Conservation (phyloP, 2,888 invertebrate species). For the Belgica antarctica region DNA sequence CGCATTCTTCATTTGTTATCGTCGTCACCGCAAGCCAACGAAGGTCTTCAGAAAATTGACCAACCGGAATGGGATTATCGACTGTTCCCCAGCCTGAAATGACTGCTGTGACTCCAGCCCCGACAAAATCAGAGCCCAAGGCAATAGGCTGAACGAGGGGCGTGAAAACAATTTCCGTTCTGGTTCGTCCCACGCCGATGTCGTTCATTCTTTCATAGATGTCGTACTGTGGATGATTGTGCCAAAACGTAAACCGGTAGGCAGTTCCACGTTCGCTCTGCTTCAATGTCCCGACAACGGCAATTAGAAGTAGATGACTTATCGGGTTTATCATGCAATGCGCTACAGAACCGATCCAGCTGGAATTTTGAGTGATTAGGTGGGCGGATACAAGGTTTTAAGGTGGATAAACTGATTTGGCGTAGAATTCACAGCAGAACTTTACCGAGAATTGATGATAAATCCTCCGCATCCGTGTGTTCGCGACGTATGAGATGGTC, state of each 20-base stretch:
- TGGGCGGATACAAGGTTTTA: too few relatives aligned
- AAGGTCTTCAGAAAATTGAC: slow-evolving; percentile 3
- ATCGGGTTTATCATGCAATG: not conserved
- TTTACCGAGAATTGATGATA: too few relatives aligned
- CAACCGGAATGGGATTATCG: not conserved
- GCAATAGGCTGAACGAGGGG: slow-evolving; percentile 26
- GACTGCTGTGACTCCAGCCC: slow-evolving; percentile 28
- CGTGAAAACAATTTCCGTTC: slow-evolving; percentile 16
- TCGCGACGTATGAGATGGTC: too few relatives aligned
- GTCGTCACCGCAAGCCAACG: slow-evolving; percentile 15
- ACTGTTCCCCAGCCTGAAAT: slow-evolving; percentile 28
- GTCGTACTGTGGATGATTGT: not conserved
- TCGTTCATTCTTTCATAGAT: not conserved
- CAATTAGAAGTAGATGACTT: not conserved
- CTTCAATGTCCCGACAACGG: not conserved
- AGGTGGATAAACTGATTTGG: too few relatives aligned
- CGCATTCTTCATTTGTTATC: slow-evolving; percentile 36
- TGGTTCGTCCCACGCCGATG: slow-evolving; percentile 29
- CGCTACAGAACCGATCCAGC: not conserved
- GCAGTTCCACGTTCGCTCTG: not conserved
- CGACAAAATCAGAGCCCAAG: not conserved
- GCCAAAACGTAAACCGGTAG: not conserved
- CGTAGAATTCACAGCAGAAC: too few relatives aligned
- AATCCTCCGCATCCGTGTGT: slow-evolving; percentile 49
- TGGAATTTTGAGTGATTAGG: not conserved